phyloP scores from a whole-genome alignment of 2,888 invertebrate genomes.

The Gymnocheta viridis region DNA sequence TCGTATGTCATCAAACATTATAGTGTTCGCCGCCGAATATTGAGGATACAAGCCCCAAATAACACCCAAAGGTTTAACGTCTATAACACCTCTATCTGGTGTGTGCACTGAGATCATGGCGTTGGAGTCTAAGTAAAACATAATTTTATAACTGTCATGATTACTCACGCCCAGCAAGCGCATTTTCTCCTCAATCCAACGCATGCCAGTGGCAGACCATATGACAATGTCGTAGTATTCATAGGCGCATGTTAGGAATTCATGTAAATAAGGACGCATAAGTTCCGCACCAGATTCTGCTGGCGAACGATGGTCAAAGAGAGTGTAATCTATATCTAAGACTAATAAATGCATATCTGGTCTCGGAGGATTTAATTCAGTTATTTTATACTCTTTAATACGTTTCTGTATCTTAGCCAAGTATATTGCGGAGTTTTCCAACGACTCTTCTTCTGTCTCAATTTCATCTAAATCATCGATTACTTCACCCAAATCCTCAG shows the following conservation, averaged over 20 bases:
- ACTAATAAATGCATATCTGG: constrained; percentile 94
- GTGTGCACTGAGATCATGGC: constrained; percentile 98
- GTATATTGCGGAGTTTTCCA: constrained; percentile 84
- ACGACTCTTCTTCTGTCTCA: constrained; percentile 90
- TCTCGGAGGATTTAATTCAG: constrained; percentile 90
- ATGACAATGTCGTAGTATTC: constrained; percentile 97
- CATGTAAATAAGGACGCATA: constrained; percentile 97
- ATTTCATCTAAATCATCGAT: constrained; percentile 91
- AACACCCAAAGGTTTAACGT: constrained; percentile 97
- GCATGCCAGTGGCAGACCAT: constrained; percentile 99
- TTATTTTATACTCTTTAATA: constrained; percentile 91
- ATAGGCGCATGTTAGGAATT: constrained; percentile 94
- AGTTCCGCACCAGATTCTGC: constrained; percentile 94
- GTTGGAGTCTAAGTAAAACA: constrained; percentile 94
- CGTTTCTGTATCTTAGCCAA: constrained; percentile 91
- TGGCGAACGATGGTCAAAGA: constrained; percentile 96
- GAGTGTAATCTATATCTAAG: constrained; percentile 97
- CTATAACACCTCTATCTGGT: constrained; percentile 94
- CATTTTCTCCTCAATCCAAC: constrained; percentile 99
- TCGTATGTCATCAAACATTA: constrained; percentile 98
- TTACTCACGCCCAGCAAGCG: constrained; percentile 92
- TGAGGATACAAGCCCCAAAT: constrained; percentile 98
- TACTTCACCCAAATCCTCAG: constrained; percentile 91
- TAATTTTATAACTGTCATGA: constrained; percentile 93
- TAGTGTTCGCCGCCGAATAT: constrained; percentile 94